Evolutionary conservation across 2,888 invertebrate genomes (phyloP).

Genomic region (Sialis lutaria): DNA sequence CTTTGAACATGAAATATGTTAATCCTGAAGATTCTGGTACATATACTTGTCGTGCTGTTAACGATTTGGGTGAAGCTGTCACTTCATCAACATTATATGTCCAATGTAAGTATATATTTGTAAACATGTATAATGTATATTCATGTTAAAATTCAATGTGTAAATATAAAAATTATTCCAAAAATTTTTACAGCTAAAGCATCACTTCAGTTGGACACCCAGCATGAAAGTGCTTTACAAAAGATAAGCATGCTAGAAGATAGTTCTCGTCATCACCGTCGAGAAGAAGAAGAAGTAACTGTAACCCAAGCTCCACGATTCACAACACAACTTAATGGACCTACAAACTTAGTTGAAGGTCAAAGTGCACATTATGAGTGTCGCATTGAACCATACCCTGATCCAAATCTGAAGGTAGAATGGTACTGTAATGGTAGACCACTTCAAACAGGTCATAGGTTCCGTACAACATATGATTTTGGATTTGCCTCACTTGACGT

Average conservation of each 20-base stretch:
- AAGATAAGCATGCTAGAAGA: conserved; percentile 80
- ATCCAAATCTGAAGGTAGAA: conserved; percentile 73
- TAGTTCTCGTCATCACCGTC: conserved; percentile 55
- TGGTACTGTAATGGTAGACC: conserved; percentile 91
- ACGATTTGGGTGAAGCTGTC: conserved; percentile 87
- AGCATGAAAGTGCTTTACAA: conserved; percentile 74
- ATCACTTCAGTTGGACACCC: conserved; percentile 70
- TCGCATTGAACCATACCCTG: conserved; percentile 82
- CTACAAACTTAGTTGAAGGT: conserved; percentile 67
- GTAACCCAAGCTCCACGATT: conserved; percentile 75
- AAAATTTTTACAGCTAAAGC: conserved; percentile 49
- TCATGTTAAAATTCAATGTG: not conserved
- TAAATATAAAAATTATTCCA: not conserved
- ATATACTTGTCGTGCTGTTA: conserved; percentile 84
- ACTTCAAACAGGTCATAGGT: conserved; percentile 72
- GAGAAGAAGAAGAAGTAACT: conserved; percentile 62
- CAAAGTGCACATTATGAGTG: conserved; percentile 89
- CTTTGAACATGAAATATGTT: conserved; percentile 84
- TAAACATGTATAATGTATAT: not conserved
- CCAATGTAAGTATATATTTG: conserved; percentile 45
- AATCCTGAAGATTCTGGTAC: conserved; percentile 94
- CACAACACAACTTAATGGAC: conserved; percentile 71
- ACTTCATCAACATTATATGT: conserved; percentile 84
- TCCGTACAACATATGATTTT: conserved; percentile 88
- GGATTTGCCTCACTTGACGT: conserved; percentile 95